Evolutionary conservation across 2,113 vertebrate genomes (phyloP).

Genomic region (Grallaria varia): DNA sequence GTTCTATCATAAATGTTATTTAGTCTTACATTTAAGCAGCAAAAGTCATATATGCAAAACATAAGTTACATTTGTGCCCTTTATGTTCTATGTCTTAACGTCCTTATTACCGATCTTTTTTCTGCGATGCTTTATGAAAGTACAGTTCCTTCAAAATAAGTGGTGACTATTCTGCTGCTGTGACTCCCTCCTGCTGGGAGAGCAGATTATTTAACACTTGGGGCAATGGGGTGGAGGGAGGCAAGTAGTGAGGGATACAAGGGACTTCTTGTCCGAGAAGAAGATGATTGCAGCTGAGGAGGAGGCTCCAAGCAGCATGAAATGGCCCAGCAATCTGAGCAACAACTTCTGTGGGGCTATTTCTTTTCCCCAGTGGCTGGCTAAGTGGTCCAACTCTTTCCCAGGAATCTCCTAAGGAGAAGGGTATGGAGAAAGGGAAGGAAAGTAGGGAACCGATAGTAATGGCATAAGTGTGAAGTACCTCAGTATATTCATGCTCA

Average conservation of each 20-base stretch:
- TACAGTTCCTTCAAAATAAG: neutral
- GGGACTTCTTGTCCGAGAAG: neutral
- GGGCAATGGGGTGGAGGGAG: neutral
- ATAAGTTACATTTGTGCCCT: neutral
- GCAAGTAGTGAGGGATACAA: neutral
- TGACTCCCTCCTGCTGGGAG: neutral
- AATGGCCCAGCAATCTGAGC: neutral
- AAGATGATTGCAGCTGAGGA: neutral
- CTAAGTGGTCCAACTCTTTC: neutral
- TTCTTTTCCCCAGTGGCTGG: neutral
- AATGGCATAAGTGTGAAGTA: neutral
- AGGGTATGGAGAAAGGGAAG: neutral
- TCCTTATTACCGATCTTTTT: neutral
- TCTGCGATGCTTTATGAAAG: neutral
- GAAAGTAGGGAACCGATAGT: neutral
- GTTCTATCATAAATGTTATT: neutral
- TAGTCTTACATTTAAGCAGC: neutral
- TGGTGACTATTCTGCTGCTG: neutral
- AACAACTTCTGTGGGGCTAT: neutral
- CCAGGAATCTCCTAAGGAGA: neutral
- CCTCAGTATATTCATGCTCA: neutral
- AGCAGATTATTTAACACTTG: neutral
- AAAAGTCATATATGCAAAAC: neutral
- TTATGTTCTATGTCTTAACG: neutral
- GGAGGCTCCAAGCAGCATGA: neutral